Base-by-base conservation (phyloP, 2,888 invertebrate species). In the Notodonta ziczac region DNA sequence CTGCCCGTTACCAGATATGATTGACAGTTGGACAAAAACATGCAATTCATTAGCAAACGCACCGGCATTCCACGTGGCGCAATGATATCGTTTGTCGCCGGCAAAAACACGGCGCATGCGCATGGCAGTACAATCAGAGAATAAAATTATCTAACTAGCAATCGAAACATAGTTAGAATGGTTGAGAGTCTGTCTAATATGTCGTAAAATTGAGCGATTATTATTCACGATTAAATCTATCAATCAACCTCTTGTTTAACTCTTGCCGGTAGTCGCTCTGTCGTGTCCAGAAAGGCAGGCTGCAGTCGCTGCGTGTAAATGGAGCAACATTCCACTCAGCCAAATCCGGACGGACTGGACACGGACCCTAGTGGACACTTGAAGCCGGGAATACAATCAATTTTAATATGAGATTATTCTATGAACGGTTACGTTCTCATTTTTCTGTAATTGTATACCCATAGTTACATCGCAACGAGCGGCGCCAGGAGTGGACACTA, bases 1-100 rank as follows among this genome's bases (percentile, higher is more conserved):
- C 73, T 72, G 69, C 62, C 66, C 67, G 68, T 69, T 73, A 73
- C 63, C 66, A 74, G 74, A 74, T 79, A 82, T 83, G 81, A 83
- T 82, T 80, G 78, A 81, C 78, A 74, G 70, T 60, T 62, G 56
- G 42, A 16, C 24, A 42, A 54, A 61, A 44, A 57, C 14, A 52
- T 48, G 53, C 55, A 58, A 56, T 52, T 56, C 59, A 53, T 58
- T 58, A 58, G 50, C 54, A 55, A 48, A 35, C 39, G 35, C 57
- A 42, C 42, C 39, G 51, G 39, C 54, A 57, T 57, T 57, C 59
- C 46, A 55, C 51, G 62, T 10, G 50, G 53, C 46, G 58, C 61
- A 80, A 74, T 72, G 70, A 74, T 73, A 76, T 78, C 75, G 80
- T 74, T 74, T 73, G 77, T 74, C 66, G 60, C 48, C 64, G 61